Evolutionary conservation across 2,113 vertebrate genomes (phyloP).

Genomic region (Tautogolabrus adspersus): DNA sequence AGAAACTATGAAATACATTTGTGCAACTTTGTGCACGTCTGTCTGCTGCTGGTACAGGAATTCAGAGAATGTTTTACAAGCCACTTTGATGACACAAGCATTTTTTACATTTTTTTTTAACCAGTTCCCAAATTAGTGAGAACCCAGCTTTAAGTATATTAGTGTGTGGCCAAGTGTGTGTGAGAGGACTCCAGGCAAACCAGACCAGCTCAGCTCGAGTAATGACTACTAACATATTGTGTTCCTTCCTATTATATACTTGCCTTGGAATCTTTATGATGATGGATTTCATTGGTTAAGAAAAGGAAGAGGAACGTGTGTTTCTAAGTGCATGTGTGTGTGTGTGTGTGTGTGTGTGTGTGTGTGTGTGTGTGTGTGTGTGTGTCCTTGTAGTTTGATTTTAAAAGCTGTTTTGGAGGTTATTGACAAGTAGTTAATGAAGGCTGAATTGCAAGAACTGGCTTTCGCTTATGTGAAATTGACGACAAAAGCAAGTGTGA

Average conservation of each 20-base stretch:
- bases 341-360: too few species aligned
- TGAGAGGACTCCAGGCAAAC: slow-evolving; percentile 60
- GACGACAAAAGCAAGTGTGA: slow-evolving; percentile 10
- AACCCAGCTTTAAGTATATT: slow-evolving; percentile 15
- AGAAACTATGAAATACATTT: slow-evolving; percentile 46
- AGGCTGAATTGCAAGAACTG: slow-evolving; percentile 43
- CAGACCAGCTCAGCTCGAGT: slow-evolving; percentile 59
- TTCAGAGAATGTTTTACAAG: slow-evolving; percentile 68
- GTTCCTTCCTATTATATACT: slow-evolving; percentile 67
- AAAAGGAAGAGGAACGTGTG: slow-evolving; percentile 41
- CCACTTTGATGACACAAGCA: slow-evolving; percentile 56
- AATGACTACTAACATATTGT: slow-evolving; percentile 70
- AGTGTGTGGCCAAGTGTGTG: slow-evolving; percentile 14
- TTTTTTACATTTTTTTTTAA: slow-evolving; percentile 73
- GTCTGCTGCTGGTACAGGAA: slow-evolving; percentile 63
- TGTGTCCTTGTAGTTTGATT: slow-evolving; percentile 10
- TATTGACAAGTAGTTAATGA: slow-evolving; percentile 67
- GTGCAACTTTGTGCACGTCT: slow-evolving; percentile 20
- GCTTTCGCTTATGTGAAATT: slow-evolving; percentile 1
- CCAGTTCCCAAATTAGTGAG: slow-evolving; percentile 70
- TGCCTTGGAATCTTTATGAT: slow-evolving; percentile 72
- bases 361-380: too few species aligned
- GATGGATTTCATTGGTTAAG: slow-evolving; percentile 68
- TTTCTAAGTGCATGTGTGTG: neutral
- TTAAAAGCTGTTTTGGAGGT: neutral